Base-by-base conservation (phyloP, 1,140 invertebrate species). In the Adelges cooleyi region DNA sequence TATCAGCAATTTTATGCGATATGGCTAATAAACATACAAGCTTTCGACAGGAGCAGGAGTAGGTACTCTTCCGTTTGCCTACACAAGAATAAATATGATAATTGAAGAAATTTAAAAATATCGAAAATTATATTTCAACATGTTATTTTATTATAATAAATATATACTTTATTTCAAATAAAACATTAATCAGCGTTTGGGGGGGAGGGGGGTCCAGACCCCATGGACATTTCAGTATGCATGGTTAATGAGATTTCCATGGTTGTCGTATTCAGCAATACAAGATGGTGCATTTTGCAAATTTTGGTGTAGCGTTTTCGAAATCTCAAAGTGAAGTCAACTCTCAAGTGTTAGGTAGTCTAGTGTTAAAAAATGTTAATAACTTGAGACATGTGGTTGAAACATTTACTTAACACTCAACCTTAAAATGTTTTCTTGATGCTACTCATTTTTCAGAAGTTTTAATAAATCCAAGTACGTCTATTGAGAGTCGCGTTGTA, bases 241-340 rank as follows among this genome's bases (percentile, higher is more conserved):
- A 27, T 27, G 23, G 48, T 50, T 50, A 50, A n/a, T 50, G 13
- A 9, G 25, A 29, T 51, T 51, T 51, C 25, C 4, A 1, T 51
- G 25, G 49, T 51, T 51, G 25, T 29, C 49, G n/a, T 51, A 51
- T 51, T 51, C 25, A 51, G 25, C 25, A n/a, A 51, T 51, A 51
- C 49, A 51, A 29, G 25, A 29, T 17, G 49, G 49, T 51, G 49
- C 25, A 27, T 51, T 29, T 29, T 51, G 49, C 1, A 51, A 29
- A 51, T 51, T 51, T 51, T 51, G n/a, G 49, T 51, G 15, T 51
- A 29, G 49, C 49, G n/a, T 51, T 51, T 51, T 29, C 23, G 8
- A 17, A 17, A 51, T 51, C 15, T 51, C 13, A 51, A 6, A 25
- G 49, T 51, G 25, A 27, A 29, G 1, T 20, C 10, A 33, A 52